phyloP scores from a whole-genome alignment of 1,140 invertebrate genomes.

The Meloidogyne chitwoodi region DNA sequence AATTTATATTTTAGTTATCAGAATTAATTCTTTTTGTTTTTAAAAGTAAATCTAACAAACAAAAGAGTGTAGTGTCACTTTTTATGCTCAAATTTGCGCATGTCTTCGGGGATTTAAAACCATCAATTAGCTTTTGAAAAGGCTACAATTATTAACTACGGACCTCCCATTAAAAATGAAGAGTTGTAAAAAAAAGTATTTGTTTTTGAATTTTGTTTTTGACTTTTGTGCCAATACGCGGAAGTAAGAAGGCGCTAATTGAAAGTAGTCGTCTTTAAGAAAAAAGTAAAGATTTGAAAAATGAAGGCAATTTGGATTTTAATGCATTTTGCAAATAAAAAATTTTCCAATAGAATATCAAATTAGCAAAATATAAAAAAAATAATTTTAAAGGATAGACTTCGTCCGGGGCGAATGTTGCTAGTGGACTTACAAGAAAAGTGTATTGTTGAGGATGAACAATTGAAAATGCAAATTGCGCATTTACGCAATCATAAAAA shows the following conservation, averaged over 20 bases:
- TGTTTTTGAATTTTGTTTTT: background rate
- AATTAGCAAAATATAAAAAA: background rate
- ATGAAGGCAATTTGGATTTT: background rate
- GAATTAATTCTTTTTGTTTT: too few species aligned
- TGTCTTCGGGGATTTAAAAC: background rate
- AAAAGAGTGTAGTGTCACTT: background rate
- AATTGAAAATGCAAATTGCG: constrained; percentile 82
- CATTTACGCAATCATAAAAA: constrained; percentile 77
- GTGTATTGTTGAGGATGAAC: constrained; percentile 85
- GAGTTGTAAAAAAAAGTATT: background rate
- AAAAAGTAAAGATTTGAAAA: background rate
- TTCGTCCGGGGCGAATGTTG: constrained; percentile 95
- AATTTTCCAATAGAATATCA: background rate
- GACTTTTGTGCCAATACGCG: background rate
- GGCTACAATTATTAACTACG: background rate
- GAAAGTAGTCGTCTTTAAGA: background rate
- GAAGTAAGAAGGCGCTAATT: background rate
- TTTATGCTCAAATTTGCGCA: background rate
- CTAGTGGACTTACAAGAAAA: constrained; percentile 88
- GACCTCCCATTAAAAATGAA: background rate
- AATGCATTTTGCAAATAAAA: background rate
- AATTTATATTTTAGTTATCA: too few species aligned
- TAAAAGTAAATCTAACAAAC: background rate
- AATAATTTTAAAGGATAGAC: constrained; percentile 72
- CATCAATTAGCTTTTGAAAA: background rate